Percentiles rank a stretch among this genome's conserved stretches.
These are phyloP conservation scores for Oscheius onirici DNA, from an alignment of 2,888 invertebrate species.

Conservation along the genomic window DNA sequence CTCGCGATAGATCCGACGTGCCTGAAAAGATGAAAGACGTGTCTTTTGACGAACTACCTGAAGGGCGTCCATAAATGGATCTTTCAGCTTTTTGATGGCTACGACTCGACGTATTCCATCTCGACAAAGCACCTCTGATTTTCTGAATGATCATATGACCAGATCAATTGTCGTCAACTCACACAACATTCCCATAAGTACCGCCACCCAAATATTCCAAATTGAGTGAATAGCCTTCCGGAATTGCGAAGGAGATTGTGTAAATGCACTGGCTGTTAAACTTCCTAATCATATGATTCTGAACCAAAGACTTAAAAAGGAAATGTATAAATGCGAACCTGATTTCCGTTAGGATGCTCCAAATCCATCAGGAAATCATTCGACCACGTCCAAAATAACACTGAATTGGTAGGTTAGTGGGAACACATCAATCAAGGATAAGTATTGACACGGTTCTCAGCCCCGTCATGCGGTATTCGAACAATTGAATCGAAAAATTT, in stretches of 20 bases:
- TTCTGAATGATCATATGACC: constrained; percentile 34
- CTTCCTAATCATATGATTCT: neutral
- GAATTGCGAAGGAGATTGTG: constrained; percentile 61
- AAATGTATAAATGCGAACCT: neutral
- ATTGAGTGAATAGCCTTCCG: constrained; percentile 46
- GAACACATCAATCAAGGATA: neutral
- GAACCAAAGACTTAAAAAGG: neutral
- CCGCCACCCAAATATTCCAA: constrained; percentile 64
- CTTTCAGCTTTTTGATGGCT: constrained; percentile 67
- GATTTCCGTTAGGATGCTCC: no score
- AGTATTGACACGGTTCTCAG: no score
- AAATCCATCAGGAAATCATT: no score
- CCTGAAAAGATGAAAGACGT: constrained; percentile 72
- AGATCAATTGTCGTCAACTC: constrained; percentile 31
- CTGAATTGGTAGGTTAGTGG: neutral
- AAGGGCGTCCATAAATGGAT: constrained; percentile 50
- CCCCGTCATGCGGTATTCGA: neutral
- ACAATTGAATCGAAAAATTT: neutral
- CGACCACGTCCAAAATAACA: no score
- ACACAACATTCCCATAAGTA: constrained; percentile 69
- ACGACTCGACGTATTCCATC: constrained; percentile 51
- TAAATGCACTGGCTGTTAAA: constrained; percentile 21
- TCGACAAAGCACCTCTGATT: constrained; percentile 42
- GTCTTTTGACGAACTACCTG: constrained; percentile 33
- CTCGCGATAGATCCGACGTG: constrained; percentile 95